Evolutionary conservation across 2,113 vertebrate genomes (phyloP), one percentile per base, ranked within the genome.

Genomic region (Esox niger): DNA sequence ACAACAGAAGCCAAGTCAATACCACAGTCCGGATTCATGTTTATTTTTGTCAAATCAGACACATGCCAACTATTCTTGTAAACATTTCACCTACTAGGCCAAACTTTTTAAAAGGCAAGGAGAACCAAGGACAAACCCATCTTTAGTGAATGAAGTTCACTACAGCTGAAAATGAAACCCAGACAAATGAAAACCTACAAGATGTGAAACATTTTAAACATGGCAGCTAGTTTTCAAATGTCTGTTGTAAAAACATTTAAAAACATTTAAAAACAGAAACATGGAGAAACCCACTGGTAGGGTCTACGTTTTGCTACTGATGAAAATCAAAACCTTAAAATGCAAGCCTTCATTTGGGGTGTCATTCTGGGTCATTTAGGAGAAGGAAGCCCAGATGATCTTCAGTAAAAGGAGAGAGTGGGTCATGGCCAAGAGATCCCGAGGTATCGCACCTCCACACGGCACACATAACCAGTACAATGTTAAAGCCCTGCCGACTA

Each of bases 1-100:
- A 76, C 38, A 82, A 67, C 54, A 72, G 27, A n/a, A 78, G 25
- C 30, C 13, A n/a, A 1, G 1, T 46, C 29, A 30, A 31, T n/a
- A 31, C 4, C 31, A 57, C 21, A 57, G 27, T 56, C 26, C 9
- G 25, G 26, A 6, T 61, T 9, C 15, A n/a, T 2, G 9, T 43
- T n/a, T n/a, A 20, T 59, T 71, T 55, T n/a, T 62, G 27, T 10
- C 26, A 57, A 4, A 15, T 25, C 25, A 23, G 15, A 57, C 4
- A 57, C 55, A 27, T 23, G 27, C 26, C 26, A 57, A 43, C 3
- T 4, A n/a, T 43, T 13, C 13, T 15, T 3, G 5, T 15, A 17
- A 1, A 4, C 21, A 23, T 52, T 23, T 21, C 8, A 52, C n/a
- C 7, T 23, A 52, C 47, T 43, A 52, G 47, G 21, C 21, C n/a